phyloP scores from a whole-genome alignment of 2,797 vertebrate species.

The Phrynocephalus vlangalii region DNA sequence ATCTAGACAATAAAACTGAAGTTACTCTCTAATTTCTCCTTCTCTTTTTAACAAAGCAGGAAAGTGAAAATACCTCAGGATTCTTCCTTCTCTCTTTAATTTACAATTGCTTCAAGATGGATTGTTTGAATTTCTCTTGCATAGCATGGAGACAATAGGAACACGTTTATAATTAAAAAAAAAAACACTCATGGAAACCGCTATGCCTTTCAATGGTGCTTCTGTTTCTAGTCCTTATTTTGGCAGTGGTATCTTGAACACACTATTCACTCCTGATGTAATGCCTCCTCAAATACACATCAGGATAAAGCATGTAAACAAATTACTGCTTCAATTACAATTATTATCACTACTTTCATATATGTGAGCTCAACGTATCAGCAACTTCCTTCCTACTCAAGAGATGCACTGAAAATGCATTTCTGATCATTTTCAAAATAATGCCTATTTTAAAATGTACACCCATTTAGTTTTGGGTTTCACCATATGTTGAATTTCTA shows the following conservation, averaged over 20 bases:
- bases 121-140: background rate
- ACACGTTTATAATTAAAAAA: background rate
- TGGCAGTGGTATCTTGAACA: background rate
- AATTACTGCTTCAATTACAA: background rate
- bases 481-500: background rate
- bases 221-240: background rate
- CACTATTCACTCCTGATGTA: background rate
- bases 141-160: background rate
- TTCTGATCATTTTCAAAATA: conserved; percentile 28
- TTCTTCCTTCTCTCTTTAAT: conserved; percentile 15
- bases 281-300: conserved; percentile 23
- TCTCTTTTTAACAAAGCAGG: conserved; percentile 29
- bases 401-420: background rate
- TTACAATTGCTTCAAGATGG: background rate
- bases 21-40: conserved; percentile 50
- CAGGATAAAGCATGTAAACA: conserved; percentile 14
- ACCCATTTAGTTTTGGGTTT: background rate
- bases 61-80: conserved; percentile 43
- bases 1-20: conserved; percentile 56
- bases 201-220: background rate
- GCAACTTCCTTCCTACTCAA: background rate
- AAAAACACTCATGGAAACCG: background rate
- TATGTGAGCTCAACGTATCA: background rate
- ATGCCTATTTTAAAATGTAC: conserved; percentile 43
- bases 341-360: background rate